Evolutionary conservation across 1,140 invertebrate species (phyloP), one percentile per base, ranked within the genome.

Genomic region (Drosophila yakuba): DNA sequence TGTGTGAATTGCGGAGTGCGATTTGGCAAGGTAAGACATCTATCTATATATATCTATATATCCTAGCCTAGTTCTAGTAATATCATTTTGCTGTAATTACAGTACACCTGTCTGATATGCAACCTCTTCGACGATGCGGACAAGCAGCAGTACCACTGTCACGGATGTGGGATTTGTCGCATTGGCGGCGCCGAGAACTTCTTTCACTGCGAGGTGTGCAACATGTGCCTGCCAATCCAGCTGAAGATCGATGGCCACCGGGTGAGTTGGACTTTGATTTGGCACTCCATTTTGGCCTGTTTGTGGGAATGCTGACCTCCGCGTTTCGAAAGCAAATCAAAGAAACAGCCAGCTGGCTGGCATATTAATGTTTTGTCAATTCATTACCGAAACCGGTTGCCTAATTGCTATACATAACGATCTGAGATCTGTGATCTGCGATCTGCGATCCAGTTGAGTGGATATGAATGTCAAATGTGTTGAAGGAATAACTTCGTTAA

Each of bases 111-210:
- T 84, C 93, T 95, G 5, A 95, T 97, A 59, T 98, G 97, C 92
- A 96, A 97, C 92, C 93, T 98, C n/a, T 98, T 97, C 91, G 97
- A 98, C 89, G 96, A 98, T 89, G 95, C 96, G 61, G 96, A 97
- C 78, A 97, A 97, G 90, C 94, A 95, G 80, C 97, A 98, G 92
- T 98, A 97, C 93, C 97, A 98, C 85, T 98, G 97, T 82, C 95
- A 96, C 66, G 96, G 95, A 2, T 98, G 97, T 93, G 97, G 97
- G 1, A 96, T 98, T 67, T 98, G 97, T 84, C 95, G 97, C 45
- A 95, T 98, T 67, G 97, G 97, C 3, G 97, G 97, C 1, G 93
- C 95, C 20, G 96, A 97, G 63, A 95, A 96, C 75, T 98, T 96
- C 93, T 98, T 97, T 91, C 97, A 98, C 92, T 98, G 97, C 92